These are phyloP conservation scores for Typhlichthys subterraneus DNA, from an alignment of 2,797 vertebrate genomes.

Conservation along the genomic window DNA sequence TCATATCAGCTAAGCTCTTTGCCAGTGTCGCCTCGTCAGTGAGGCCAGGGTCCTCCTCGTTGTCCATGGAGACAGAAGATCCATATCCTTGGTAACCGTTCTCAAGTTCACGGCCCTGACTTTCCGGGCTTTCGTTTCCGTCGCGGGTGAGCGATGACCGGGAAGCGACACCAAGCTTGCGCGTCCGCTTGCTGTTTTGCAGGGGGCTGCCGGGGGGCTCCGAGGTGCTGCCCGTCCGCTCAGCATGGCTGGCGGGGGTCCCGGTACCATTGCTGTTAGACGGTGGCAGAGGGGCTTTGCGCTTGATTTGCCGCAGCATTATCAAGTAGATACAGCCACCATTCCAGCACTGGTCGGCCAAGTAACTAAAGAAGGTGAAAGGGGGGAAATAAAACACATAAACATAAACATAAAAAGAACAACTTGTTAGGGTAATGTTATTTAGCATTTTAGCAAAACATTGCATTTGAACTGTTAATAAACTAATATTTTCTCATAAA, in stretches of 20 bases:
- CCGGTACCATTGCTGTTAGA: slow-evolving; percentile 74
- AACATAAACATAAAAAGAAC: not conserved
- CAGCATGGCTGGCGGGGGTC: slow-evolving; percentile 39
- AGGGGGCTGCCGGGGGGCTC: slow-evolving; percentile 63
- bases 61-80: slow-evolving; percentile 62
- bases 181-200: slow-evolving; percentile 85
- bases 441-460: too few relatives aligned
- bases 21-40: slow-evolving; percentile 22
- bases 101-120: slow-evolving; percentile 61
- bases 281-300: slow-evolving; percentile 89
- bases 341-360: slow-evolving; percentile 98
- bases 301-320: slow-evolving; percentile 94
- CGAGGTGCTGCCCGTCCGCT: slow-evolving; percentile 62
- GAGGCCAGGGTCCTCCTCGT: slow-evolving; percentile 51
- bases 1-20: slow-evolving; percentile 17
- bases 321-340: slow-evolving; percentile 95
- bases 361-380: slow-evolving; percentile 80
- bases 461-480: too few relatives aligned
- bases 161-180: slow-evolving; percentile 92
- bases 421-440: not conserved
- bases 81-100: slow-evolving; percentile 63
- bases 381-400: not conserved
- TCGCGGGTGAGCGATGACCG: slow-evolving; percentile 76
- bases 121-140: slow-evolving; percentile 67
- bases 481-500: too few relatives aligned